These are phyloP conservation scores for Drosophila demipolita DNA, from an alignment of 2,888 invertebrate species.

Conservation along the genomic window DNA sequence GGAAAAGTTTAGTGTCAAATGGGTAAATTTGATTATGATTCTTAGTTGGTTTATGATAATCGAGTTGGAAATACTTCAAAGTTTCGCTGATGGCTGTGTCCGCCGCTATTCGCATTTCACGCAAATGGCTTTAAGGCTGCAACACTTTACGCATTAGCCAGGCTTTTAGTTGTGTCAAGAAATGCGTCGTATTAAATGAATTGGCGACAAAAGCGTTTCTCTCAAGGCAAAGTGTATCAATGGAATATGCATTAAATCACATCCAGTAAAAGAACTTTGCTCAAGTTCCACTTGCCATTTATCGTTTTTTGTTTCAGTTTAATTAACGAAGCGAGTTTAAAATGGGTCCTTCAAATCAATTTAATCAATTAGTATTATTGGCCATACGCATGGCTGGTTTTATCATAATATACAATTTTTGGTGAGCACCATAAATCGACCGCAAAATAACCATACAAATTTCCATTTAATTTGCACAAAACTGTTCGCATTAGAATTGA, in stretches of 20 bases:
- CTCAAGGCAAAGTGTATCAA: conserved; percentile 23
- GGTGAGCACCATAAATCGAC: conserved; percentile 40
- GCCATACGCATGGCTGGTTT: conserved; percentile 8
- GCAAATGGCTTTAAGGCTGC: conserved; percentile 25
- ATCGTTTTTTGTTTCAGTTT: conserved; percentile 6
- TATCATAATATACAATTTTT: conserved; percentile 4
- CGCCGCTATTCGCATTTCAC: conserved; percentile 19
- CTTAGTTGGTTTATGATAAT: conserved; percentile 78
- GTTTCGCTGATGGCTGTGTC: conserved; percentile 49
- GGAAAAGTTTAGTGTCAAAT: conserved; percentile 78
- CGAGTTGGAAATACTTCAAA: conserved; percentile 79
- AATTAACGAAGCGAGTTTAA: conserved; percentile 38
- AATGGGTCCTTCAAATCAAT: conserved; percentile 37
- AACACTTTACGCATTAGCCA: conserved; percentile 32
- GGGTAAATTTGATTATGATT: conserved; percentile 75
- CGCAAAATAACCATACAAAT: conserved; percentile 59
- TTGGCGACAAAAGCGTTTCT: conserved; percentile 10
- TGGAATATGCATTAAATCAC: conserved; percentile 69
- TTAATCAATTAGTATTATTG: conserved; percentile 22
- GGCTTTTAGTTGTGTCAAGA: conserved; percentile 34
- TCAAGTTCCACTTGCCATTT: conserved; percentile 23
- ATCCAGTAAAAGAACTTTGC: conserved; percentile 16
- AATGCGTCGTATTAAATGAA: conserved; percentile 22
- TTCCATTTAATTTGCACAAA: conserved; percentile 54
- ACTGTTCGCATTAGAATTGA: conserved; percentile 36